Percentiles rank a stretch among this genome's conserved stretches.
Conservation (phyloP, 2,888 invertebrate species). For the Nasonia oneida region DNA sequence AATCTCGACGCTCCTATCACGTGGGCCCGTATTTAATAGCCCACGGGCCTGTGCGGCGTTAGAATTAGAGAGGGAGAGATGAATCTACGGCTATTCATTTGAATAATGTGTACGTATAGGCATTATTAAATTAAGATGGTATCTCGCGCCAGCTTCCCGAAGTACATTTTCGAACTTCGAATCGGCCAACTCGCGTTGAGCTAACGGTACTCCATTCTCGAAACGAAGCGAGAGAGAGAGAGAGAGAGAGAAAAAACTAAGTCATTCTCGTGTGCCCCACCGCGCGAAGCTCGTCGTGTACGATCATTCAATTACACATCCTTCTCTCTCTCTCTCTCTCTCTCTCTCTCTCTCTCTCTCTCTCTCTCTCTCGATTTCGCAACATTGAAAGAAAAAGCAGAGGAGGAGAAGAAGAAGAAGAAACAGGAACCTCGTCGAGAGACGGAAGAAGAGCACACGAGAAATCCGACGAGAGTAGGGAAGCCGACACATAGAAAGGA, state of each 20-base stretch:
- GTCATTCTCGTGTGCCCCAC: background rate
- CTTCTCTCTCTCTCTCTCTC: background rate
- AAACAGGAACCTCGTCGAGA: background rate
- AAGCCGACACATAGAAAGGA: background rate
- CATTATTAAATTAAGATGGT: background rate
- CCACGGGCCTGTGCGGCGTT: background rate
- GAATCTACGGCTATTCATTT: background rate
- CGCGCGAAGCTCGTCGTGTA: background rate
- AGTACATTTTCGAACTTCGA: background rate
- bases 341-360: background rate
- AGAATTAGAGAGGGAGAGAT: background rate
- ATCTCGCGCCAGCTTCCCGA: background rate
- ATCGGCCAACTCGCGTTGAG: background rate
- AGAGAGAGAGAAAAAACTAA: background rate
- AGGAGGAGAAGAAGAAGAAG: background rate
- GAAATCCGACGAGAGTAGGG: background rate
- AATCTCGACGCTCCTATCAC: background rate
- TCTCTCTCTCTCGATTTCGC: background rate
- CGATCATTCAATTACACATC: background rate
- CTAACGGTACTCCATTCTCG: background rate
- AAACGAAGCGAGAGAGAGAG: background rate
- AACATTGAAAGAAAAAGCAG: slow-evolving; percentile 18
- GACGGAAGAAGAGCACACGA: background rate
- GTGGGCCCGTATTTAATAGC: background rate
- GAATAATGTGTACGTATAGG: background rate